phyloP scores from a whole-genome alignment of 2,888 invertebrate species.

The Zele albiditarsus region DNA sequence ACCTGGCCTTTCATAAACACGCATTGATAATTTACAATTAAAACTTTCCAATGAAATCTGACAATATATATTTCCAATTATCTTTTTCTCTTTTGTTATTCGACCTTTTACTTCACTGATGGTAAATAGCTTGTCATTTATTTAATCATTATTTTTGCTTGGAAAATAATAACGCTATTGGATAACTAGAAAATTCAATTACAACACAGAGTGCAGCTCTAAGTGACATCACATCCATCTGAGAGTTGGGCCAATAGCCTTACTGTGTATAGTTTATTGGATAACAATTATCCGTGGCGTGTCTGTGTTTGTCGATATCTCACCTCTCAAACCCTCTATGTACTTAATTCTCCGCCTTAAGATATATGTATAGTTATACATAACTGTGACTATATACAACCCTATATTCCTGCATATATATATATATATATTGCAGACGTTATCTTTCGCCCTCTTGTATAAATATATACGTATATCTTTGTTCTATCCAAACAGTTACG shows the following conservation, averaged over 20 bases:
- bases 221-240: constrained; percentile 60
- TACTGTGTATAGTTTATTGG: constrained; percentile 56
- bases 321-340: constrained; percentile 40
- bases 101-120: too few relatives aligned
- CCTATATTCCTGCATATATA: background rate
- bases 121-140: too few relatives aligned
- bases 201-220: constrained; percentile 48
- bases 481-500: background rate
- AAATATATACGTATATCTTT: constrained; percentile 15
- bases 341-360: constrained; percentile 22
- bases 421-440: background rate
- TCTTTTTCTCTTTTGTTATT: background rate
- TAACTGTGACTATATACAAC: background rate
- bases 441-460: background rate
- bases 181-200: constrained; percentile 19
- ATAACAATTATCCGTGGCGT: constrained; percentile 57
- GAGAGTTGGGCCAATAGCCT: constrained; percentile 50
- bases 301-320: constrained; percentile 55
- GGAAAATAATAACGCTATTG: too few relatives aligned
- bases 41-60: constrained; percentile 29
- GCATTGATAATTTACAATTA: constrained; percentile 39
- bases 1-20: background rate
- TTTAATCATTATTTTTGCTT: too few relatives aligned
- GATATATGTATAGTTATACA: background rate
- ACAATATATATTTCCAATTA: background rate